Evolutionary conservation across 1,140 invertebrate species (phyloP).

Genomic region (Wiebesia pumilae): DNA sequence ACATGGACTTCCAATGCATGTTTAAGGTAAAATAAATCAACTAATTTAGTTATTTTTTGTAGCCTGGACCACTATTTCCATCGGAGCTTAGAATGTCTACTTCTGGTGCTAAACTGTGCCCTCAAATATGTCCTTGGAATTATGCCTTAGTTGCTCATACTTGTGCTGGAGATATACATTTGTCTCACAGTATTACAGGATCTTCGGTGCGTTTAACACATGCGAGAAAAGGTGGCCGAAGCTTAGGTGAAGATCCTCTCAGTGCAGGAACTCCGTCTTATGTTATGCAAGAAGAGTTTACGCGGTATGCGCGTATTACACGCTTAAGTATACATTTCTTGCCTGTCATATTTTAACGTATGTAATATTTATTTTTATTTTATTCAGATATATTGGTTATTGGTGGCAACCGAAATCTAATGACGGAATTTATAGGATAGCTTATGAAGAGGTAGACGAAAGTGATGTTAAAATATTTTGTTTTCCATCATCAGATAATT

Average conservation of each 20-base stretch:
- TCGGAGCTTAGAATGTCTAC: constrained; percentile 81
- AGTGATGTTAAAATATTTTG: constrained; percentile 93
- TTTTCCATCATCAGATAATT: constrained; percentile 86
- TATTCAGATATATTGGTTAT: constrained; percentile 89
- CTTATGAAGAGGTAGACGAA: constrained; percentile 98
- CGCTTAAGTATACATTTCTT: neutral
- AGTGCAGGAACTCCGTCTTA: constrained; percentile 96
- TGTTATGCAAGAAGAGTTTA: constrained; percentile 99
- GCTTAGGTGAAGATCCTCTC: constrained; percentile 87
- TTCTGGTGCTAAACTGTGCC: constrained; percentile 86
- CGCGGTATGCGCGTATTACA: constrained; percentile 66
- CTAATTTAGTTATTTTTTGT: constrained; percentile 56
- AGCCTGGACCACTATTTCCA: constrained; percentile 82
- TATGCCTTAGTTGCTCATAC: constrained; percentile 92
- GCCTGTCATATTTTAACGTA: neutral
- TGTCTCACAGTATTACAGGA: constrained; percentile 86
- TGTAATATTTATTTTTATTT: constrained; percentile 15
- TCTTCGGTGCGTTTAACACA: constrained; percentile 85
- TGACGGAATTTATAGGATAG: constrained; percentile 89
- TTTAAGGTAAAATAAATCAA: neutral
- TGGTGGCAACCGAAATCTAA: constrained; percentile 94
- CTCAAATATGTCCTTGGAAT: constrained; percentile 93
- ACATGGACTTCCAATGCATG: neutral
- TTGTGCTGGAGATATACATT: constrained; percentile 93
- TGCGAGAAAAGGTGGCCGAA: constrained; percentile 84